phyloP scores from a whole-genome alignment of 2,888 invertebrate genomes.

The Tipula lateralis region DNA sequence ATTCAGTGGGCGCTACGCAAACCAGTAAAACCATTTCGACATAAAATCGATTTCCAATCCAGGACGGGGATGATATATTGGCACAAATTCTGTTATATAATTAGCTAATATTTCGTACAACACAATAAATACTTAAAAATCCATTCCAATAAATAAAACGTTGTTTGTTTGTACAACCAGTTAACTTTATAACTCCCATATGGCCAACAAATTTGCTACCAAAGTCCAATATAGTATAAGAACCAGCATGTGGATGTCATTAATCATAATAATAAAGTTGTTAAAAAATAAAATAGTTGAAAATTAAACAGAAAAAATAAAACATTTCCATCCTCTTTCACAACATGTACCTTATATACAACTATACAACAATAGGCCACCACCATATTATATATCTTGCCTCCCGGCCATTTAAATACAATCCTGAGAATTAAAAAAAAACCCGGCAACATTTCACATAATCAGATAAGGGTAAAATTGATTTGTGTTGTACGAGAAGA shows the following conservation, averaged over 20 bases:
- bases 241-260: neutral
- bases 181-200: neutral
- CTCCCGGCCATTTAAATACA: slow-evolving; percentile 15
- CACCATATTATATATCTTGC: slow-evolving; percentile 1
- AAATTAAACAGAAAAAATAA: neutral
- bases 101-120: too few species aligned
- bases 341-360: neutral
- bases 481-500: neutral
- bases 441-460: neutral
- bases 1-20: too few species aligned
- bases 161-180: too few species aligned
- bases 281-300: slow-evolving; percentile 14
- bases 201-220: neutral
- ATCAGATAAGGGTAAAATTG: slow-evolving; percentile 24
- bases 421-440: slow-evolving; percentile 5
- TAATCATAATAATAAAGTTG: slow-evolving; percentile 19
- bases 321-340: neutral
- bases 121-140: too few species aligned
- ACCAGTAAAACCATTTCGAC: too few species aligned
- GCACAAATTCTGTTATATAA: too few species aligned
- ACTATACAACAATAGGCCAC: slow-evolving; percentile 4
- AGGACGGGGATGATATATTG: too few species aligned
- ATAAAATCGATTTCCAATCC: too few species aligned
- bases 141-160: neutral
- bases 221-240: neutral